Evolutionary conservation across 2,888 invertebrate genomes (phyloP).

Genomic region (Drosophila quinaria): DNA sequence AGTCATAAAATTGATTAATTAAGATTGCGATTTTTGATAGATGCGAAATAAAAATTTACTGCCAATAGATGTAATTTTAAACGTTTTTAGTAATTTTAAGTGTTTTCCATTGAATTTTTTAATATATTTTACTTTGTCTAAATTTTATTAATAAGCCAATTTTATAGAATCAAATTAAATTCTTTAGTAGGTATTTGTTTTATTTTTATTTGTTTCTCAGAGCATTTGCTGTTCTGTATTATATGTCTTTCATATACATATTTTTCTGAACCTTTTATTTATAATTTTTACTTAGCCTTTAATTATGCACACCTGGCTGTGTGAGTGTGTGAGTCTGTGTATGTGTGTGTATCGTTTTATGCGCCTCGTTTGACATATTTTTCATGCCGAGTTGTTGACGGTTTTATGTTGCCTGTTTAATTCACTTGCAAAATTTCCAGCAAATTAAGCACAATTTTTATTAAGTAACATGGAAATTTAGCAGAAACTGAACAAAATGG

Average conservation of each 20-base stretch:
- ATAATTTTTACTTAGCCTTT: conserved; percentile 35
- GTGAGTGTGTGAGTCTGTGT: conserved; percentile 20
- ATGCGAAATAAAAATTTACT: no score
- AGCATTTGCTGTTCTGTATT: no score
- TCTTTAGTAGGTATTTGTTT: no score
- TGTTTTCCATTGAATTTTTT: no score
- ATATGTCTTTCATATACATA: no score
- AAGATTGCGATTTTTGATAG: background rate
- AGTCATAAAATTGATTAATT: background rate
- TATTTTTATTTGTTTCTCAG: no score
- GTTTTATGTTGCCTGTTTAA: conserved; percentile 5
- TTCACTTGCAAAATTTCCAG: conserved; percentile 16
- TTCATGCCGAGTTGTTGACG: conserved; percentile 10
- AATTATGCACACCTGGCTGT: conserved; percentile 52
- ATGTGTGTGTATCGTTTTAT: conserved; percentile 32
- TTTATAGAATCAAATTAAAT: no score
- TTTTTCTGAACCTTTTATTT: background rate
- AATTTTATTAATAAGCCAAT: no score
- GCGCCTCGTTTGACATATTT: conserved; percentile 32
- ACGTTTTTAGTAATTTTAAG: no score
- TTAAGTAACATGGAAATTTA: conserved; percentile 15
- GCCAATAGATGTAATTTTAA: no score
- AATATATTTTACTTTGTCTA: no score
- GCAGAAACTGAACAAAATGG: background rate
- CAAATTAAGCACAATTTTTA: conserved; percentile 26